Percentiles rank a stretch among this genome's conserved stretches.
Conservation (phyloP, 2,797 vertebrate species). For the Nyctibius grandis region DNA sequence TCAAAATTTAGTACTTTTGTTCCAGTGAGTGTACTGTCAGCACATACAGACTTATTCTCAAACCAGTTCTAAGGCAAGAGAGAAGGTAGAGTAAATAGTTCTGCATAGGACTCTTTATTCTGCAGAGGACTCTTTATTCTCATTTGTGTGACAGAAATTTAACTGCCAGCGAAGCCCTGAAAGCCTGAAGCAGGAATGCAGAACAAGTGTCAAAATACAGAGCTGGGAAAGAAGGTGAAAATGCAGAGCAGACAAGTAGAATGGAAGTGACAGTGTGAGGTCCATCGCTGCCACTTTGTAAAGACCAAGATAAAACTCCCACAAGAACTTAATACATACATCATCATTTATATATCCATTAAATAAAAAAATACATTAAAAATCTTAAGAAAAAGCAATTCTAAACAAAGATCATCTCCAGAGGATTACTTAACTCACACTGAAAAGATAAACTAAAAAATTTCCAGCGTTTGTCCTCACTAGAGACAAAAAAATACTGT, state of each 20-base stretch:
- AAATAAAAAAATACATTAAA: not conserved
- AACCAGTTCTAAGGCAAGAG: not conserved
- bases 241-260: not conserved
- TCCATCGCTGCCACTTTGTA: not conserved
- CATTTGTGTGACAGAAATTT: not conserved
- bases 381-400: not conserved
- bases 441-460: not conserved
- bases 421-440: not conserved
- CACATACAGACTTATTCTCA: not conserved
- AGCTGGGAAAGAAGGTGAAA: not conserved
- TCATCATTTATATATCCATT: not conserved
- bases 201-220: not conserved
- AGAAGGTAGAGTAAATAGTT: not conserved
- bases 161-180: not conserved
- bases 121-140: not conserved
- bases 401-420: not conserved
- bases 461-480: not conserved
- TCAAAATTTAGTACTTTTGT: not conserved
- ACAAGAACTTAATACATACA: not conserved
- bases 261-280: not conserved
- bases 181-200: not conserved
- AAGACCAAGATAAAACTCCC: not conserved
- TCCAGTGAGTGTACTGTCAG: not conserved
- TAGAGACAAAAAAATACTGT: not conserved
- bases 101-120: not conserved